Conservation (phyloP, 2,113 vertebrate genomes). For the Labrus mixtus region DNA sequence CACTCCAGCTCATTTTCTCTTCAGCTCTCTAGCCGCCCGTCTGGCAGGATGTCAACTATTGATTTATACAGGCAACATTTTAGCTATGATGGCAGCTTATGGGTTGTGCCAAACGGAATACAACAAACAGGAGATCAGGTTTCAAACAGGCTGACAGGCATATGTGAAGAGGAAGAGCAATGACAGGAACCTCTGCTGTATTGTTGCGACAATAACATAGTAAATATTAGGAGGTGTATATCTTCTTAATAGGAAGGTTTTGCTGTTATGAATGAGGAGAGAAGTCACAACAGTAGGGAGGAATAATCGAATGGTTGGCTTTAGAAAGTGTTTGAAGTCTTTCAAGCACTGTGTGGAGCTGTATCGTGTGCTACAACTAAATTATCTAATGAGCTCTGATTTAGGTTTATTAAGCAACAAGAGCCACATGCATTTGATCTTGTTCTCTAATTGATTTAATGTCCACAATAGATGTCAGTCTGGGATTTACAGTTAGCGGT, state of each 20-base stretch:
- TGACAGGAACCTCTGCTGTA: slow-evolving; percentile 40
- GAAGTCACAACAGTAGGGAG: not conserved
- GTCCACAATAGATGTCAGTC: not conserved
- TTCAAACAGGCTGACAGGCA: slow-evolving; percentile 62
- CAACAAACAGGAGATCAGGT: slow-evolving; percentile 81
- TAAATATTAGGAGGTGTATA: slow-evolving; percentile 3
- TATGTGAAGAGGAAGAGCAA: slow-evolving; percentile 55
- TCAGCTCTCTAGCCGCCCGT: slow-evolving; percentile 55
- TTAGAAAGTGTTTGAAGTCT: not conserved
- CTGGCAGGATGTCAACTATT: slow-evolving; percentile 84
- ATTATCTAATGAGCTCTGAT: not conserved
- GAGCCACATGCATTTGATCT: not conserved
- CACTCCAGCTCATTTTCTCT: slow-evolving; percentile 30
- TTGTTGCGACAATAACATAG: slow-evolving; percentile 1
- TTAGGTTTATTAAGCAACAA: not conserved
- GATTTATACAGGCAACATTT: slow-evolving; percentile 80
- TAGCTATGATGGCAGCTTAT: slow-evolving; percentile 75
- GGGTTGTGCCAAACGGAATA: slow-evolving; percentile 73
- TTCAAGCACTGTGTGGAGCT: not conserved
- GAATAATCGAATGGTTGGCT: not conserved
- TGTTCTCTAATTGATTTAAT: not conserved
- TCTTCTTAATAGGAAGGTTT: not conserved
- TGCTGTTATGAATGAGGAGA: not conserved
- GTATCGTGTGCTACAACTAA: slow-evolving; percentile 12
- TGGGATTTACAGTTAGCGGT: slow-evolving; percentile 10